Evolutionary conservation across 2,888 invertebrate species (phyloP), one percentile per base, ranked within the genome.

Genomic region (Mimachlamys varia): DNA sequence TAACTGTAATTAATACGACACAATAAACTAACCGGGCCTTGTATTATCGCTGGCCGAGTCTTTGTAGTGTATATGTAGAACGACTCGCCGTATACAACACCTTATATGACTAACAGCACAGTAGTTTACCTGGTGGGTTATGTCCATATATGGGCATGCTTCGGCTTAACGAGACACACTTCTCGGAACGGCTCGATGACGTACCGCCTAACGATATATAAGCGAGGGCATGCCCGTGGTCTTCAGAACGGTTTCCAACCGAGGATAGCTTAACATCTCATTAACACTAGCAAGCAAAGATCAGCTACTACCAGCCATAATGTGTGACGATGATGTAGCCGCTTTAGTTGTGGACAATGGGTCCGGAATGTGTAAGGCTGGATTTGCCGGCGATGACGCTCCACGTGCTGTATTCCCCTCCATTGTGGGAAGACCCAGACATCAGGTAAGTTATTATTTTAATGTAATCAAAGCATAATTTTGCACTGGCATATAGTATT

Each of bases 271-370:
- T 12, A 76, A 76, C 76, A 76, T 76, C 76, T 7, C 2, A 17
- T 7, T 62, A 76, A 27, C 76, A 33, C 33, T 33, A 17, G 10
- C n/a, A n/a, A n/a, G 19, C 19, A 17, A 22, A 76, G 19, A 76
- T 27, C 27, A 12, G 4, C 62, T 27, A 76, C 76, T 22, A 33
- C 7, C 76, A 76, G 27, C 7, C 76, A 76, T 33, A 76, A 76
- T 76, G 76, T 76, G 76, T 76, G 76, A 76, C 76, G 76, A 76
- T 33, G 76, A 76, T 33, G 76, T 76, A 13, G 76, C 76, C 33
- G 76, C 76, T 76, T 76, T 76, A 17, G 76, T 76, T 76, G 76
- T 76, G 76, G 76, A 76, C 76, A 76, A 76, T 76, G 76, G 76
- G 33, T 76, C 76, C 76, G 76, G 76, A 76, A 76, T 76, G 76